Conservation (phyloP, 2,113 vertebrate species). For the Geococcyx californianus region DNA sequence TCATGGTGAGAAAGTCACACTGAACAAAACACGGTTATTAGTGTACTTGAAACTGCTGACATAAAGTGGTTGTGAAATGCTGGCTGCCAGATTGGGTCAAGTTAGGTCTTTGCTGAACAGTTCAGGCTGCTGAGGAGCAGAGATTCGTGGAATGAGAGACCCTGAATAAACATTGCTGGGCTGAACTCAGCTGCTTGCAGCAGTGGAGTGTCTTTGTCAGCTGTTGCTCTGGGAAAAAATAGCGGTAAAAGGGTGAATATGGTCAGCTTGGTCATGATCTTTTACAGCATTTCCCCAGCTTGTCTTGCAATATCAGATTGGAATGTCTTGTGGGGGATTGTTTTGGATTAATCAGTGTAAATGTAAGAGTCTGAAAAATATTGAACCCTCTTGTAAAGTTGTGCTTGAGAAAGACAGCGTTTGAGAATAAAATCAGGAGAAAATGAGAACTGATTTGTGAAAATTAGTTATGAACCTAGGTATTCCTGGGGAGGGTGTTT, state of each 20-base stretch:
- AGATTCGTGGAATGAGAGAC: background rate
- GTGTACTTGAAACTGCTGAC: conserved; percentile 60
- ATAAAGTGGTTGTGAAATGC: conserved; percentile 59
- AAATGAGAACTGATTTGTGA: background rate
- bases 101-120: conserved; percentile 57
- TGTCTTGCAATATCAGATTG: fast-evolving
- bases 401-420: background rate
- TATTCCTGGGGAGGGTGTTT: background rate
- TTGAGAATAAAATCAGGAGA: background rate
- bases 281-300: background rate
- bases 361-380: background rate
- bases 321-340: background rate
- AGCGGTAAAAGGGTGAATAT: background rate
- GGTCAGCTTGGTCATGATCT: background rate
- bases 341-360: background rate
- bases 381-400: background rate
- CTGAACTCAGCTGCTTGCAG: background rate
- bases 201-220: background rate
- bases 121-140: conserved; percentile 14
- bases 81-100: conserved; percentile 58
- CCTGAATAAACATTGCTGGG: background rate
- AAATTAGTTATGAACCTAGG: background rate
- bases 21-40: conserved; percentile 56
- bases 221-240: background rate
- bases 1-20: conserved; percentile 50